These are phyloP conservation scores for Neotragus pygmaeus DNA, from an alignment of 2,113 vertebrate species.

Conservation along the genomic window DNA sequence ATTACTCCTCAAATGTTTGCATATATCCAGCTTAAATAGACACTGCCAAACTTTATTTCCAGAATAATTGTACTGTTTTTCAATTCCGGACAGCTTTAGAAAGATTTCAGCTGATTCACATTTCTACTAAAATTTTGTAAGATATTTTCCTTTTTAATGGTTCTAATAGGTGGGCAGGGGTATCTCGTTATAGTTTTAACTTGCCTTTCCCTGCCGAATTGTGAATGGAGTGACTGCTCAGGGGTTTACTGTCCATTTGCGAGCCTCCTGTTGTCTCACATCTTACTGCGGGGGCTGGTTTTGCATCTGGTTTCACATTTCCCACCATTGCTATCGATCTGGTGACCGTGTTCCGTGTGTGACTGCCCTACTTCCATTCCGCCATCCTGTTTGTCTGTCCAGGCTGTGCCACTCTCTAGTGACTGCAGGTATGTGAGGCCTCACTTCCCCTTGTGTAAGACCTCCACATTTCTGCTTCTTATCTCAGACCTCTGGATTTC, in stretches of 20 bases:
- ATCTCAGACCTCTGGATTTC: not conserved
- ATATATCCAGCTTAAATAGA: not conserved
- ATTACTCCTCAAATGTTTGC: not conserved
- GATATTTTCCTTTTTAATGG: not conserved
- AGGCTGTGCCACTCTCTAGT: not conserved
- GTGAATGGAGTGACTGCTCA: no score
- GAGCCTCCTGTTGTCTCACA: no score
- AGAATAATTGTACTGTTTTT: not conserved
- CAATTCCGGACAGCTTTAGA: not conserved
- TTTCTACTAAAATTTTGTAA: not conserved
- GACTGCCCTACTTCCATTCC: fast-evolving
- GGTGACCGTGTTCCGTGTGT: fast-evolving
- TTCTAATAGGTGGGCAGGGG: not conserved
- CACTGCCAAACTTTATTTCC: not conserved
- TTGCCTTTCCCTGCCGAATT: not conserved
- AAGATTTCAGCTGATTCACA: not conserved
- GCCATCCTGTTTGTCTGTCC: not conserved
- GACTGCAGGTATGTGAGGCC: no score
- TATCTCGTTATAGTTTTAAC: no score
- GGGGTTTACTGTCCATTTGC: not conserved
- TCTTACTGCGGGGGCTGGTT: not conserved
- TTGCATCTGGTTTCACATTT: not conserved
- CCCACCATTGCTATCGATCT: not conserved
- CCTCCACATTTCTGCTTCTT: not conserved
- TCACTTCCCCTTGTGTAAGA: not conserved